Base-by-base conservation (phyloP, 2,888 invertebrate genomes). In the Lycophotia porphyrea region DNA sequence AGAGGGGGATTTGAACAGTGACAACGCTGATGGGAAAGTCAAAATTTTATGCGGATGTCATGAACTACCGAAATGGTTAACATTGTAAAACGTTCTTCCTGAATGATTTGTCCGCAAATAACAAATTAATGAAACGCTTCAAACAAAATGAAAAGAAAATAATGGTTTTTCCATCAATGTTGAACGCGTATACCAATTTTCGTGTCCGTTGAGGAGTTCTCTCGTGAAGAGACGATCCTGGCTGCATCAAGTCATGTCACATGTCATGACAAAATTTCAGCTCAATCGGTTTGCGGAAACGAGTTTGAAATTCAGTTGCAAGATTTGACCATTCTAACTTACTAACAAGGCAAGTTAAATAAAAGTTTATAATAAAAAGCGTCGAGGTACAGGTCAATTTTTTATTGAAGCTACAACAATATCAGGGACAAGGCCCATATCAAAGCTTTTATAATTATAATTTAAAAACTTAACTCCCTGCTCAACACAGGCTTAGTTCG, bases 371-470 rank as follows among this genome's bases (percentile, higher is more conserved):
- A 55, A 55, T n/a, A 36, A 24, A n/a, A 47, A 34, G 18, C 31
- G 2, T 44, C 15, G 1, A 24, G 8, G 15, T 8, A 36, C 8
- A 18, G 5, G 21, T 2, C 8, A 24, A 39, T 13, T 24, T 52
- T 60, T 11, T 39, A 18, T 44, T 63, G 4, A 71, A 34, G 5
- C 39, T 47, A 8, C 36, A 67, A n/a, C 39, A 27, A 27, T 47
- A 31, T 21, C 31, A 24, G 13, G 15, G 0, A 18, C 7, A 7
- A 15, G 1, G 13, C 8, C n/a, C n/a, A 42, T 49, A 55, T 72
- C 36, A 80, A 80, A n/a, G 27, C 24, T 47, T 27, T 47, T n/a
- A 34, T 24, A 55, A 64, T 55, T 47, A 27, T 42, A 55, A 73
- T 64, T 34, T 64, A 15, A 55, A 64, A 74, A 47, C 27, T 34